Conservation (phyloP, 2,797 vertebrate species). For the Borostomias antarcticus region DNA sequence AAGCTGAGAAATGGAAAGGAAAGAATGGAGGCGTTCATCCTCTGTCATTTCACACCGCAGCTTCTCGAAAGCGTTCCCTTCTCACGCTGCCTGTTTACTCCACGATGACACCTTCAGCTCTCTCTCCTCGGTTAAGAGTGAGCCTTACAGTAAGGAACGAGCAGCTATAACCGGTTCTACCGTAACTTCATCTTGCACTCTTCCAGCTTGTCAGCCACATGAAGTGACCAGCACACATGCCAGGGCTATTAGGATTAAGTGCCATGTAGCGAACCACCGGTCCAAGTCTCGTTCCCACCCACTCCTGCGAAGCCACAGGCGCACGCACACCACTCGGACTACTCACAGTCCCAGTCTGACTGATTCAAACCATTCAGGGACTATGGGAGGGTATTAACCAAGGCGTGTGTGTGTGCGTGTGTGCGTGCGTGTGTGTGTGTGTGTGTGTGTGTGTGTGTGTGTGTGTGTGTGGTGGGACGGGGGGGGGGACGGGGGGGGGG, state of each 20-base stretch:
- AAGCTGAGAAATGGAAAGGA: neutral
- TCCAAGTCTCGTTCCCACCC: slow-evolving; percentile 8
- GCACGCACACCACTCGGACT: slow-evolving; percentile 14
- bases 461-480: too few relatives aligned
- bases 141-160: too few relatives aligned
- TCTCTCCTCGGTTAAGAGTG: neutral
- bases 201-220: slow-evolving; percentile 20
- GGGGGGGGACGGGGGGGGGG: slow-evolving; percentile 9
- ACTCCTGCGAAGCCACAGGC: slow-evolving; percentile 18
- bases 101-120: neutral
- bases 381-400: neutral
- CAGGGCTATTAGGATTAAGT: slow-evolving; percentile 45
- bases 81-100: neutral
- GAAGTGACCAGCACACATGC: slow-evolving; percentile 44
- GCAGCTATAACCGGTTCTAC: neutral
- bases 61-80: too few relatives aligned
- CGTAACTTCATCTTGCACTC: slow-evolving; percentile 4
- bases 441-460: too few relatives aligned
- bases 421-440: too few relatives aligned
- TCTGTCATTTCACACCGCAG: neutral
- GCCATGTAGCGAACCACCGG: slow-evolving; percentile 24
- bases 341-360: neutral
- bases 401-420: too few relatives aligned
- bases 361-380: neutral
- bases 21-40: neutral